phyloP scores from a whole-genome alignment of 2,113 vertebrate species.

The Entosphenus tridentatus region DNA sequence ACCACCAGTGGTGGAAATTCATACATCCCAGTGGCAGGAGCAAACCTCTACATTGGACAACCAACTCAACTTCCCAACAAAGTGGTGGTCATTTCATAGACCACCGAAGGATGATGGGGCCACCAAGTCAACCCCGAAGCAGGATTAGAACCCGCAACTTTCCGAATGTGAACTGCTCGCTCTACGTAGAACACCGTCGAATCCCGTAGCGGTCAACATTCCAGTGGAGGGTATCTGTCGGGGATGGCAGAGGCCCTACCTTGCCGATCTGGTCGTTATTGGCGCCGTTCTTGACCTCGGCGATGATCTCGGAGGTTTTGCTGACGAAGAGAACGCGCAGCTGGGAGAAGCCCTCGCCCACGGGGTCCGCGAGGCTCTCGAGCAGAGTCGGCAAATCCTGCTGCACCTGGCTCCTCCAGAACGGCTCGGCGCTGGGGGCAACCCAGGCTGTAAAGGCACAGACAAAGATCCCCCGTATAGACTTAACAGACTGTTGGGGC shows the following conservation, averaged over 20 bases:
- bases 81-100: too few species aligned
- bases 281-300: conserved; percentile 22
- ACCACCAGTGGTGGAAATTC: too few species aligned
- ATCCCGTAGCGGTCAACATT: too few species aligned
- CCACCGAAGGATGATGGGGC: too few species aligned
- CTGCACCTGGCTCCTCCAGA: conserved; percentile 35
- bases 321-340: conserved; percentile 36
- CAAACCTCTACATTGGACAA: too few species aligned
- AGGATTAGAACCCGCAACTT: too few species aligned
- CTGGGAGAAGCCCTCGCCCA: conserved; percentile 53
- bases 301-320: conserved; percentile 36
- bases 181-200: too few species aligned
- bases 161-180: too few species aligned
- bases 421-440: conserved; percentile 22
- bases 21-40: too few species aligned
- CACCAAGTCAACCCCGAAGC: too few species aligned
- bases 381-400: conserved; percentile 44
- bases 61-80: too few species aligned
- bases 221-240: too few species aligned
- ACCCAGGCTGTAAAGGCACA: neutral
- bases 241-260: conserved; percentile 19
- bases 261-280: conserved; percentile 24
- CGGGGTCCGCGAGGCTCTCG: conserved; percentile 66
- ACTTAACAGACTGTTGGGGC: neutral
- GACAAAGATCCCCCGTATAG: neutral